Evolutionary conservation across 2,888 invertebrate genomes (phyloP).

Genomic region (Bellardia bayeri): DNA sequence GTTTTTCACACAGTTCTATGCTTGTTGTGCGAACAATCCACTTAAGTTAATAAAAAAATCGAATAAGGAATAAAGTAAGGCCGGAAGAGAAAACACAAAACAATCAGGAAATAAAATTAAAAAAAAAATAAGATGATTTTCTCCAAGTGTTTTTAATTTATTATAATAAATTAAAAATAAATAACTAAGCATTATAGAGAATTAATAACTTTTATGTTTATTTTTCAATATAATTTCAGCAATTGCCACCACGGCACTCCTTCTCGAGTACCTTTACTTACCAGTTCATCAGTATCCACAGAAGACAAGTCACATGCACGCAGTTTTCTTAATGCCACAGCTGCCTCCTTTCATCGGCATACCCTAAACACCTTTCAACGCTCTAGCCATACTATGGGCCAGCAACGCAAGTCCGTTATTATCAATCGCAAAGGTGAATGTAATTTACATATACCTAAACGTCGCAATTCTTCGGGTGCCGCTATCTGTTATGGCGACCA

Average conservation of each 20-base stretch:
- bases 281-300: slow-evolving; percentile 12
- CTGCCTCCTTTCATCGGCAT: slow-evolving; percentile 79
- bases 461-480: slow-evolving; percentile 49
- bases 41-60: slow-evolving; percentile 14
- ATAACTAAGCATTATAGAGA: too few relatives aligned
- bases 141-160: too few relatives aligned
- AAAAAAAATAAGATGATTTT: background rate
- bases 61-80: slow-evolving; percentile 4
- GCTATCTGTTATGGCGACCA: slow-evolving; percentile 76
- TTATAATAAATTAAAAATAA: too few relatives aligned
- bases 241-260: slow-evolving; percentile 89
- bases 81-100: slow-evolving; percentile 13
- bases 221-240: slow-evolving; percentile 72
- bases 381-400: slow-evolving; percentile 30
- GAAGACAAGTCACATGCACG: slow-evolving; percentile 74
- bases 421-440: slow-evolving; percentile 71
- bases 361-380: slow-evolving; percentile 77
- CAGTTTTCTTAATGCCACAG: slow-evolving; percentile 78
- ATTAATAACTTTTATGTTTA: background rate
- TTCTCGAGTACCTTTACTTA: slow-evolving; percentile 88
- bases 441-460: slow-evolving; percentile 67
- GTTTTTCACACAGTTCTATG: slow-evolving; percentile 43
- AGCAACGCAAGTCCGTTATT: slow-evolving; percentile 69
- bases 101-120: background rate
- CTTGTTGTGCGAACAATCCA: slow-evolving; percentile 23